Conservation (phyloP, 53 echinoderm and acorn worm species). For the Holothuria scabra region DNA sequence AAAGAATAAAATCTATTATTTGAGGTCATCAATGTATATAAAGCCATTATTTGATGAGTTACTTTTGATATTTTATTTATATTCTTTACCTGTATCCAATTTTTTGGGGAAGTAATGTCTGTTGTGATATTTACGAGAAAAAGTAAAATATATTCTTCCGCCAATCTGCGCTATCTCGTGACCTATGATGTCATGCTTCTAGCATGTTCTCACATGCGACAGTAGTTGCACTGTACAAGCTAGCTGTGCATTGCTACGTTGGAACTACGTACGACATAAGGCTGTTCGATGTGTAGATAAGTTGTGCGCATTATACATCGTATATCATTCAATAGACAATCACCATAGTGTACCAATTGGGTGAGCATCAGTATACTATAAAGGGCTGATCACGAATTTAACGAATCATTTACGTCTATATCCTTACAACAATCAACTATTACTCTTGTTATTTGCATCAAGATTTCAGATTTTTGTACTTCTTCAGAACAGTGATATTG, state of each 20-base stretch:
- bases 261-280: too few species aligned
- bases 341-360: background rate
- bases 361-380: too few species aligned
- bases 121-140: background rate
- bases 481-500: background rate
- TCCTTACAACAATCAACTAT: too few species aligned
- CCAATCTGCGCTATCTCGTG: conserved; percentile 19
- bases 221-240: too few species aligned
- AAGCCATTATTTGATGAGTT: background rate
- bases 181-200: conserved; percentile 18
- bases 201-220: conserved; percentile 34
- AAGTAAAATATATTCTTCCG: conserved; percentile 18
- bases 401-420: too few species aligned
- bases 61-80: background rate
- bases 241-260: background rate
- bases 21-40: background rate
- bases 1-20: too few species aligned
- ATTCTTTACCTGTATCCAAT: too few species aligned
- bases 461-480: background rate
- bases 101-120: background rate
- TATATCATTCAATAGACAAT: too few species aligned
- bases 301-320: background rate
- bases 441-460: too few species aligned
- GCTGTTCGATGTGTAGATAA: background rate
- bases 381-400: too few species aligned